Percentiles rank a stretch among this genome's conserved stretches.
Evolutionary conservation across 2,888 invertebrate species (phyloP).

Genomic region (Phyllotreta cruciferae): DNA sequence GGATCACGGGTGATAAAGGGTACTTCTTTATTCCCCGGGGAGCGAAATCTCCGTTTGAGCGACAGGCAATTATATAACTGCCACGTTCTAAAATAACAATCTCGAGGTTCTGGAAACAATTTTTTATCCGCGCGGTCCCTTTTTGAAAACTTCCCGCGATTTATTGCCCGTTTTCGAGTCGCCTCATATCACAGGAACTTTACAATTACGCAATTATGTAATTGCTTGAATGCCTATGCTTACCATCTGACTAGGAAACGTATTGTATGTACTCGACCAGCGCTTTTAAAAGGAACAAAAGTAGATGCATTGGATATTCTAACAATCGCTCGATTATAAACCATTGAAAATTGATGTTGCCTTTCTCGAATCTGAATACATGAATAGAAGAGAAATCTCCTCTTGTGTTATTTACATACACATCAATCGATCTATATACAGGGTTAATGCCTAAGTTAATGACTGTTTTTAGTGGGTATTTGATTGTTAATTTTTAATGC

Average conservation of each 20-base stretch:
- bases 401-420: no score
- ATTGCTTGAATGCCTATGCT: background rate
- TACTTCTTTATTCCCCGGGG: constrained; percentile 4
- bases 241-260: background rate
- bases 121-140: background rate
- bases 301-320: background rate
- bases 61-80: constrained; percentile 29
- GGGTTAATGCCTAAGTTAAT: no score
- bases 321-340: constrained; percentile 8
- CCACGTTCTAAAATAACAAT: constrained; percentile 21
- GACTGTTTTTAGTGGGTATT: no score
- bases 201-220: no score
- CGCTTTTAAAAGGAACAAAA: background rate
- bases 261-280: background rate
- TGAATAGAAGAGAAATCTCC: constrained; percentile 8
- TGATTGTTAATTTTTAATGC: no score
- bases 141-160: constrained; percentile 8
- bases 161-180: no score
- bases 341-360: constrained; percentile 7
- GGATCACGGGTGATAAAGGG: constrained; percentile 24
- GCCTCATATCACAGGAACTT: no score
- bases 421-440: no score
- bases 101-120: constrained; percentile 8
- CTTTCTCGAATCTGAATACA: constrained; percentile 9
- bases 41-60: constrained; percentile 15